Conservation (phyloP, 2,113 vertebrate genomes). For the Alligator sinensis region DNA sequence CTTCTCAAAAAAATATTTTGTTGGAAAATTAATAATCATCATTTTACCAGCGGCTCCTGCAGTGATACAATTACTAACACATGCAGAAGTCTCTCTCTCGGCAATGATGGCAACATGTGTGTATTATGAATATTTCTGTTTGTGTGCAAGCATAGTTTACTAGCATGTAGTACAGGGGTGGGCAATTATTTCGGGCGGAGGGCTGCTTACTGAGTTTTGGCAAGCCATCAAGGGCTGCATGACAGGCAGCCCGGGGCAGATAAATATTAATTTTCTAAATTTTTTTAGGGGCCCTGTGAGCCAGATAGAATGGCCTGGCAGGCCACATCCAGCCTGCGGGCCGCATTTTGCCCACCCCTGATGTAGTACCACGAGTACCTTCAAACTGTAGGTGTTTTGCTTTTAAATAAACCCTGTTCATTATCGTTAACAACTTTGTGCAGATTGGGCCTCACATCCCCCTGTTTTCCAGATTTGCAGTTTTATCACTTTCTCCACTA, state of each 20-base stretch:
- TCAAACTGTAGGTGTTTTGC: background rate
- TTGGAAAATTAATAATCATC: background rate
- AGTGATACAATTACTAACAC: background rate
- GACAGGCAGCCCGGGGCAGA: too few species aligned
- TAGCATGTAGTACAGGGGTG: too few species aligned
- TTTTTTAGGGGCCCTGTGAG: too few species aligned
- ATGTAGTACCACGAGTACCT: background rate
- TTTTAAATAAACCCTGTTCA: slow-evolving; percentile 35
- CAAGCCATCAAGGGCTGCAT: too few species aligned
- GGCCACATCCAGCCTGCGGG: too few species aligned
- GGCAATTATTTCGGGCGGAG: too few species aligned
- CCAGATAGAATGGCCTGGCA: too few species aligned
- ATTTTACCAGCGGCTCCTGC: background rate
- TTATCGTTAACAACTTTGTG: background rate
- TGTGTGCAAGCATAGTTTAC: background rate
- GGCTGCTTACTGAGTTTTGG: too few species aligned
- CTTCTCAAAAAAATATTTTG: background rate
- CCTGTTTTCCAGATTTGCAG: slow-evolving; percentile 59
- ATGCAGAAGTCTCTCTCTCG: too few species aligned
- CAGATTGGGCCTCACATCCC: background rate
- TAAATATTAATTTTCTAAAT: too few species aligned
- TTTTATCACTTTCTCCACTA: slow-evolving; percentile 68
- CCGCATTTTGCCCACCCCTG: background rate
- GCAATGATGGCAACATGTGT: background rate
- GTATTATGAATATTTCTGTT: background rate